Base-by-base conservation (phyloP, 2,113 vertebrate genomes). In the Dromas ardeola region DNA sequence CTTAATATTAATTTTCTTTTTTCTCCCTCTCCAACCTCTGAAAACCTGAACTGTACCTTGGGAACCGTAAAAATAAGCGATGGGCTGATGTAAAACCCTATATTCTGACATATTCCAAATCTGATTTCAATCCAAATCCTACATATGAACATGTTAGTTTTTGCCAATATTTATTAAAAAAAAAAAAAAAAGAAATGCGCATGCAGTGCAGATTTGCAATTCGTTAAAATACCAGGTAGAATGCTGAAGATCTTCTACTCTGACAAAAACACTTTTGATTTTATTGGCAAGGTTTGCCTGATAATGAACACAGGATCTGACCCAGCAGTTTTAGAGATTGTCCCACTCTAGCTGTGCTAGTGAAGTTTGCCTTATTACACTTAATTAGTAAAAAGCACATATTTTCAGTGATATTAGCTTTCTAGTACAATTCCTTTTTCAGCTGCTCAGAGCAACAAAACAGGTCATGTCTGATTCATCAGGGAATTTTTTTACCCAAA, bases 11-110 rank as follows among this genome's bases (percentile, higher is more conserved):
- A 53, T 89, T 85, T 90, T 61, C 30, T 73, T 86, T 81, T 85
- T 88, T 76, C 14, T 67, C 47, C 29, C 38, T 81, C 58, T 94
- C n/a, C 38, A 61, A 22, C 7, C 58, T 61, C 55, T 77, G 45
- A 91, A 96, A 95, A 95, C 76, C 45, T 93, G 79, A 95, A 52
- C 22, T 23, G 67, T 32, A 72, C 52, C 85, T 74, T 80, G 59
- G 80, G 76, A 97, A 43, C 67, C 55, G 40, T 84, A 92, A 94
- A 93, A 95, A 70, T 36, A 70, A 92, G 55, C 3, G 3, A 83
- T 43, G 18, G 67, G 72, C 26, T 50, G 55, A 43, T 27, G 10
- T 63, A 86, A 97, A 96, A 47, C 15, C 11, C 38, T 59, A 40
- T 90, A 74, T 71, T 83, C 72, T 91, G 69, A 86, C 47, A 93